These are phyloP conservation scores for Nemopilema nomurai DNA, from an alignment of 30 jellyfish, hydroid and myxozoan species.

Conservation along the genomic window DNA sequence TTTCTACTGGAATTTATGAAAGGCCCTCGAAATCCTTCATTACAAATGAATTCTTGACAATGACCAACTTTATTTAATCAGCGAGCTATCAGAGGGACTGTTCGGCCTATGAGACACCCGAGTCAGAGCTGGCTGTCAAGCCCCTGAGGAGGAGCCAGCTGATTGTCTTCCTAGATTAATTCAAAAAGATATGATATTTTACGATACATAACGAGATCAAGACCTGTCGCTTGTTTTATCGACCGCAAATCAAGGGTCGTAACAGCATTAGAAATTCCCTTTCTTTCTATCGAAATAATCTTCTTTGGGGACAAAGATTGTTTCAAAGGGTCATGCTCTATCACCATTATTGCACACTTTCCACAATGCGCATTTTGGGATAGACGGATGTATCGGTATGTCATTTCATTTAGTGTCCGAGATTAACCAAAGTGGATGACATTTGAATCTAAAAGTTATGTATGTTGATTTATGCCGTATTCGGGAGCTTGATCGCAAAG, in stretches of 20 bases:
- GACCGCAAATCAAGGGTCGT: constrained; percentile 37
- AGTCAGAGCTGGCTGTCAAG: too few species aligned
- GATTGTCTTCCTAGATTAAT: constrained; percentile 5
- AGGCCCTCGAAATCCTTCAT: not conserved
- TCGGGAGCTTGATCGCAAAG: not conserved
- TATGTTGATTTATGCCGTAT: not conserved
- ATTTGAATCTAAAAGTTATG: not conserved
- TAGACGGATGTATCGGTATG: constrained; percentile 37
- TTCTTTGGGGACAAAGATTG: constrained; percentile 8
- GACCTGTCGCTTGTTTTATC: constrained; percentile 26
- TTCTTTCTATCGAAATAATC: constrained; percentile 24
- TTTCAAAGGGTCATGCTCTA: constrained; percentile 2
- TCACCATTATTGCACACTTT: constrained; percentile 15
- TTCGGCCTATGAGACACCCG: too few species aligned
- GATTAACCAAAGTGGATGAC: constrained; percentile 29
- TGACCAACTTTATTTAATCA: not conserved
- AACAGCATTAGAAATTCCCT: constrained; percentile 21
- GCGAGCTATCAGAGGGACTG: not conserved
- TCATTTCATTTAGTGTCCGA: not conserved
- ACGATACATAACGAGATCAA: constrained; percentile 13
- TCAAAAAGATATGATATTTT: not conserved
- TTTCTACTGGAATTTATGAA: not conserved
- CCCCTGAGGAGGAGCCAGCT: constrained; percentile 14
- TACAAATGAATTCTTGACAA: not conserved
- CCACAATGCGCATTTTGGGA: constrained; percentile 14